Base-by-base conservation (phyloP, 2,113 vertebrate genomes). In the Hylia prasina region DNA sequence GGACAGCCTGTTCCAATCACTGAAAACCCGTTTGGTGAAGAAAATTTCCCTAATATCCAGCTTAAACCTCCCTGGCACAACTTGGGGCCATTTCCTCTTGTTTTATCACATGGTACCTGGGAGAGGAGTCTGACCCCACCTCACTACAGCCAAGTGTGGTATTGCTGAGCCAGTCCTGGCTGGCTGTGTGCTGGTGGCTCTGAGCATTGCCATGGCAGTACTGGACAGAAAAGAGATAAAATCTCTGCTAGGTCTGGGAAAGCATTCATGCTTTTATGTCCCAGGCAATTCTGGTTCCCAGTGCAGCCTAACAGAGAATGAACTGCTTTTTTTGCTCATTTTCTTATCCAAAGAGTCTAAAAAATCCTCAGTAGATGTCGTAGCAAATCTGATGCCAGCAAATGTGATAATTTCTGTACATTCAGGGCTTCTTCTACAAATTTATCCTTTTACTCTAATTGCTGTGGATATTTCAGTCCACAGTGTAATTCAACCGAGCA, bases 141-240 rank as follows among this genome's bases (percentile, higher is more conserved):
- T 50, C 1, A 0, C 18, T 33, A 1, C 25, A 63, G 47, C 35
- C 31, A 30, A 21, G 30, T 4, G 2, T 3, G 1, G 14, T 9
- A 16, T 4, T 51, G 39, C 58, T 44, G 57, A 56, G 44, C 53
- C 20, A 54, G 65, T n/a, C 30, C 40, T 35, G 40, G 21, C 17
- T 18, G 9, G 61, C 50, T 86, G 71, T 0, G 0, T 2, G 23
- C 60, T 30, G 51, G 13, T 30, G 37, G 40, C 63, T 33, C 18
- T 18, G 53, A 44, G 35, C 42, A 51, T 42, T 60, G 22, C 28
- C 4, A 1, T 11, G 37, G 50, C 31, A 56, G 23, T 68, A 23
- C 57, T 64, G 54, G 48, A 37, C 47, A 77, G 42, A 82, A 84
- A 14, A 86, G 72, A 82, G 70, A 45, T 40, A 69, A 82, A 92